These are phyloP conservation scores for Parapsyche elsis DNA, from an alignment of 1,140 invertebrate genomes.

Conservation along the genomic window DNA sequence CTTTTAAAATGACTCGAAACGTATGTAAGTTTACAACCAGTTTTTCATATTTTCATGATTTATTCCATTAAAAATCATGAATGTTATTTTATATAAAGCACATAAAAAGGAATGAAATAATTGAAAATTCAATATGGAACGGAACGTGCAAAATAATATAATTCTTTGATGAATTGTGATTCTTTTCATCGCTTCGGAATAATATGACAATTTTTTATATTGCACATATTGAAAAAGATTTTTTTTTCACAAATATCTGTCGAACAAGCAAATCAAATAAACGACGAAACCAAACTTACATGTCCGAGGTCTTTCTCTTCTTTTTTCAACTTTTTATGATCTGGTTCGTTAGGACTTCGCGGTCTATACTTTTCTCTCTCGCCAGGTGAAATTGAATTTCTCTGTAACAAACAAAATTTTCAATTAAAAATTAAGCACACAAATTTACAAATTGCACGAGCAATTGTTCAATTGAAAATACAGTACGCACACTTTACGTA, in stretches of 20 bases:
- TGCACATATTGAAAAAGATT: neutral
- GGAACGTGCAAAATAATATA: neutral
- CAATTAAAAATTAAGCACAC: too few species aligned
- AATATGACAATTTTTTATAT: too few species aligned
- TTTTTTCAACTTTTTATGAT: conserved; percentile 78
- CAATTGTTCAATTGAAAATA: too few species aligned
- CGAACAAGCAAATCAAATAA: neutral
- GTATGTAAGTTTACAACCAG: neutral
- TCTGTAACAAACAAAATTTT: conserved; percentile 69
- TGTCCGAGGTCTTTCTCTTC: conserved; percentile 84
- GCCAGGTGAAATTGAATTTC: conserved; percentile 88
- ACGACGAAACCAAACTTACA: conserved; percentile 69
- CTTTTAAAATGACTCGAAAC: neutral
- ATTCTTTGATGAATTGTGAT: too few species aligned
- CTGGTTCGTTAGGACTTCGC: conserved; percentile 76
- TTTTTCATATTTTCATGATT: conserved; percentile 27
- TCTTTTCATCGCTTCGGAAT: too few species aligned
- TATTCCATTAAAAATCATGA: conserved; percentile 13
- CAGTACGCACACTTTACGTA: too few species aligned
- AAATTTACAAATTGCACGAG: too few species aligned
- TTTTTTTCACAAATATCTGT: neutral
- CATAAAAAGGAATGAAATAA: neutral
- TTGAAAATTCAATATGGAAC: conserved; percentile 3
- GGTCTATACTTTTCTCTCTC: conserved; percentile 87
- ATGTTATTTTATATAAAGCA: neutral